Conservation (phyloP, 2,797 vertebrate species). For the Ateles fusciceps region DNA sequence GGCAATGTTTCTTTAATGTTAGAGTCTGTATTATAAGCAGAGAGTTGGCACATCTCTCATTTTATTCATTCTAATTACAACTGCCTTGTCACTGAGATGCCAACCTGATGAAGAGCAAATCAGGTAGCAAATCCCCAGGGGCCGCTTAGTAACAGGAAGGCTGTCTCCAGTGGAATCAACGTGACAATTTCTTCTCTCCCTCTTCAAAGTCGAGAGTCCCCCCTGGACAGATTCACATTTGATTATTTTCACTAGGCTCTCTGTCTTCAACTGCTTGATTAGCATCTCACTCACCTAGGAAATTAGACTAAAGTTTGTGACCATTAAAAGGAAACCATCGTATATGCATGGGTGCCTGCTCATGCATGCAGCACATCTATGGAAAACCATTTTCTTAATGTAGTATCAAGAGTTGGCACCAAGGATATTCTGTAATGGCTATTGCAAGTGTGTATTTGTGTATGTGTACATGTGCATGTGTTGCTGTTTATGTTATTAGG, state of each 20-base stretch:
- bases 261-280: slow-evolving; percentile 86
- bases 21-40: slow-evolving; percentile 79
- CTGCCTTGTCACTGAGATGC: slow-evolving; percentile 86
- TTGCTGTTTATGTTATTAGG: neutral
- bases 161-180: slow-evolving; percentile 85
- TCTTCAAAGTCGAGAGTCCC: slow-evolving; percentile 82
- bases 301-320: slow-evolving; percentile 82
- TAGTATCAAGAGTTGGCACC: neutral
- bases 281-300: slow-evolving; percentile 86
- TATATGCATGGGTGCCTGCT: neutral
- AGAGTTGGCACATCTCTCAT: slow-evolving; percentile 81
- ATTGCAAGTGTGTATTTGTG: too few relatives aligned
- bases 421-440: neutral
- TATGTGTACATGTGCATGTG: neutral
- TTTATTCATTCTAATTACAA: slow-evolving; percentile 87
- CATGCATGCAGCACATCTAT: neutral
- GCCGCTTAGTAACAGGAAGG: slow-evolving; percentile 81
- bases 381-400: neutral
- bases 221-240: slow-evolving; percentile 86
- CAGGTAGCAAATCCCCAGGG: slow-evolving; percentile 83
- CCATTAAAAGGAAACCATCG: slow-evolving; percentile 56
- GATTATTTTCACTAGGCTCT: slow-evolving; percentile 84
- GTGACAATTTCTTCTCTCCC: slow-evolving; percentile 85
- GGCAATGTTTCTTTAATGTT: slow-evolving; percentile 78
- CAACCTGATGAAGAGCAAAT: slow-evolving; percentile 82